Base-by-base conservation (phyloP, 2,113 vertebrate genomes). In the Catharus minimus region DNA sequence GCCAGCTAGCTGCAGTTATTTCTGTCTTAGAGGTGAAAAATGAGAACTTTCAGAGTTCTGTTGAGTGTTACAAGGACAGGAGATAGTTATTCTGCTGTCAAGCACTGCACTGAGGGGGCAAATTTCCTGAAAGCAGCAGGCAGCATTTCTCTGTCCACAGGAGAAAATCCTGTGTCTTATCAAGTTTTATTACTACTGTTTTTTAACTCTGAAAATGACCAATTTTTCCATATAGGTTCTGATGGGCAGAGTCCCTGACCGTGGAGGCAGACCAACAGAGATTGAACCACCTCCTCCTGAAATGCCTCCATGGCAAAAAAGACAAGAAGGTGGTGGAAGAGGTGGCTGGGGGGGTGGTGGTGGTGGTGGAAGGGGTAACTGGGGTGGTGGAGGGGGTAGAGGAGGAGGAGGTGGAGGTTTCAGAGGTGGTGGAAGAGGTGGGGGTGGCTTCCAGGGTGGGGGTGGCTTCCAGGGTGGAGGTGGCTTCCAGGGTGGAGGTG, bases 201-300 rank as follows among this genome's bases (percentile, higher is more conserved):
- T 68, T 43, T 56, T 46, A 60, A 74, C 24, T 55, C 47, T 83
- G 38, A 84, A 43, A 75, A 26, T 60, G 2, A 27, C 28, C 20
- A 86, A 0, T 83, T 94, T 95, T 86, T 88, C 76, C 57, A 13
- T 67, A 30, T 90, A 99, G 99, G 97, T 99, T 81, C 96, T 99
- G 86, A 99, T 99, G 99, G 99, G 99, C n/a, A 97, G 98, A 90
- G 99, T 99, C 22, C 99, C 99, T 32, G 99, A 99, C 95, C 97
- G 99, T 88, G 99, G 99, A 82, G 99, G 99, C 86, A 97, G 98
- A 49, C 99, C 98, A 1, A 98, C 98, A 38, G 99, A 99, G 96
- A 99, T 99, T 56, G 90, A 98, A 27, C 98, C 98, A 19, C 99
- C 99, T 7, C 98, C 97, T 36, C 99, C 99, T 0, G 99, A 99